Percentiles rank a stretch among this genome's conserved stretches.
Conservation (phyloP, 2,113 vertebrate genomes). For the Hemicordylus capensis region DNA sequence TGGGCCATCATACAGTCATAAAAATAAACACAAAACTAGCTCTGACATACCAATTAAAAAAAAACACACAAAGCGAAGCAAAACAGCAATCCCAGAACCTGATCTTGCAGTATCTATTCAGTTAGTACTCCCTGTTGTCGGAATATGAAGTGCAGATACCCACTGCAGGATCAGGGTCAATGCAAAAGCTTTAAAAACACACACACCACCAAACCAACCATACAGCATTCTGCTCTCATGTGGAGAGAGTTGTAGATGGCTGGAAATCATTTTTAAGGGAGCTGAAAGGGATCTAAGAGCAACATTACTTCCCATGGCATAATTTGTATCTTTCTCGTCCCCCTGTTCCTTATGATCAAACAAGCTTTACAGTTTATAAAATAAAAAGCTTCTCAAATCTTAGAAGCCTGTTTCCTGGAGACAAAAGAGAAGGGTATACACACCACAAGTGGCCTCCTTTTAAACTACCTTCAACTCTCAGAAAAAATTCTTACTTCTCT, state of each 20-base stretch:
- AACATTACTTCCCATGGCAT: not conserved
- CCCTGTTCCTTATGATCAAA: not conserved
- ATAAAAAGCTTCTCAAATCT: too few species aligned
- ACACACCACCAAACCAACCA: not conserved
- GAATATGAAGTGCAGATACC: not conserved
- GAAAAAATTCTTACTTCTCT: not conserved
- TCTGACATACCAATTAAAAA: not conserved
- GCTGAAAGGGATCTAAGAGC: not conserved
- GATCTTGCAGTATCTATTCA: constrained; percentile 10
- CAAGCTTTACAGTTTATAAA: not conserved
- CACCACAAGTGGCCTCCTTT: not conserved
- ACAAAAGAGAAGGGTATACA: not conserved
- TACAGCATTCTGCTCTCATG: not conserved
- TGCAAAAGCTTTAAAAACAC: not conserved
- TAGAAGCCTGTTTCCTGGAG: not conserved
- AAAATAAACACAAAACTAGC: not conserved
- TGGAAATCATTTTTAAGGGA: not conserved
- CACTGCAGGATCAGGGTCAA: not conserved
- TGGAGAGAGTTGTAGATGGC: not conserved
- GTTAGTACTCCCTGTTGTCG: not conserved
- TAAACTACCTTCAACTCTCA: not conserved
- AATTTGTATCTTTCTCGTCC: not conserved
- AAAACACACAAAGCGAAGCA: too few species aligned
- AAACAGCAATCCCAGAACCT: not conserved
- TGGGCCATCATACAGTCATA: constrained; percentile 17